phyloP scores from a whole-genome alignment of 2,113 vertebrate genomes.

The Hippocampus guttulatus region DNA sequence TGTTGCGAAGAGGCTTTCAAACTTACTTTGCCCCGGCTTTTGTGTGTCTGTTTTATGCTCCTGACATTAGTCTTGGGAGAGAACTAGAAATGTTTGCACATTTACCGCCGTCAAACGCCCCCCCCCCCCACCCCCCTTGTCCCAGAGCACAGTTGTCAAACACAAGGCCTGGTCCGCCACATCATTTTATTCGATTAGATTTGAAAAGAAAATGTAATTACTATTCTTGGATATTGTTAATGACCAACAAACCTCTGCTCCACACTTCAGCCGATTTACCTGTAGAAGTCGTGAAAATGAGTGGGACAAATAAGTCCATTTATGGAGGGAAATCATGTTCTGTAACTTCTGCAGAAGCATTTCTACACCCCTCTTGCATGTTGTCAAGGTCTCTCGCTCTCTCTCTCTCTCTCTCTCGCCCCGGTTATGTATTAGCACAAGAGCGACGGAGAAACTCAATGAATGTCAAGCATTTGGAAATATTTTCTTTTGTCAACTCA shows the following conservation, averaged over 20 bases:
- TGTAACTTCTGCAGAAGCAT: slow-evolving; percentile 19
- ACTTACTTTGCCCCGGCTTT: slow-evolving; percentile 34
- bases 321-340: background rate
- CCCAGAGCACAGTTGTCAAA: too few relatives aligned
- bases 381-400: slow-evolving; percentile 53
- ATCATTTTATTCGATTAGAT: too few relatives aligned
- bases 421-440: slow-evolving; percentile 22
- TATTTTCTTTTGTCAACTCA: slow-evolving; percentile 55
- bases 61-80: slow-evolving; percentile 49
- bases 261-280: too few relatives aligned
- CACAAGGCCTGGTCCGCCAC: too few relatives aligned
- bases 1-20: slow-evolving; percentile 56
- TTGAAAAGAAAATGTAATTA: too few relatives aligned
- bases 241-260: too few relatives aligned
- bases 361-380: slow-evolving; percentile 44
- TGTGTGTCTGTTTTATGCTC: slow-evolving; percentile 32
- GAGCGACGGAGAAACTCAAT: slow-evolving; percentile 40
- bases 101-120: too few relatives aligned
- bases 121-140: too few relatives aligned
- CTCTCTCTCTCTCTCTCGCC: slow-evolving; percentile 18
- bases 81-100: slow-evolving; percentile 23
- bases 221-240: too few relatives aligned
- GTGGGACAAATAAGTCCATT: too few relatives aligned
- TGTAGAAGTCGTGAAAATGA: too few relatives aligned
- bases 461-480: slow-evolving; percentile 65